A percentile compares a stretch with the other conserved stretches of the same genome.
Evolutionary conservation across 2,113 vertebrate species (phyloP).

Genomic region (Urocynchramus pylzowi): DNA sequence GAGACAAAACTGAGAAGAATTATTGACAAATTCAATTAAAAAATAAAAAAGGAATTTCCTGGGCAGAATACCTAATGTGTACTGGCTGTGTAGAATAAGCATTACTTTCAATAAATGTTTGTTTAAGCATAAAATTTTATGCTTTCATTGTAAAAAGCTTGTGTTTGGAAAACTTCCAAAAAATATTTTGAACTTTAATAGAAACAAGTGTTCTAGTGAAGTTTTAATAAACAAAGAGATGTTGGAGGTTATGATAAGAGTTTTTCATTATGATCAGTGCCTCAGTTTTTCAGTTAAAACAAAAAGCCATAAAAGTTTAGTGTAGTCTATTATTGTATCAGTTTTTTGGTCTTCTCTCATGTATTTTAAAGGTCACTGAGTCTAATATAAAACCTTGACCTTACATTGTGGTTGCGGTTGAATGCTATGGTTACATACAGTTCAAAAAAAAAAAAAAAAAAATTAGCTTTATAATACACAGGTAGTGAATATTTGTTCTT

Average conservation of each 20-base stretch:
- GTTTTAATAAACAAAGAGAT: neutral
- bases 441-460: neutral
- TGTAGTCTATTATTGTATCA: neutral
- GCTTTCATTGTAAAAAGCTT: neutral
- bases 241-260: neutral
- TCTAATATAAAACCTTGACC: neutral
- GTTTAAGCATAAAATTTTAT: neutral
- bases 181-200: neutral
- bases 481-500: neutral
- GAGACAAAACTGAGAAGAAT: neutral
- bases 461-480: neutral
- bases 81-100: neutral
- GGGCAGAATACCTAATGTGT: neutral
- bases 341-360: neutral
- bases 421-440: neutral
- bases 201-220: neutral
- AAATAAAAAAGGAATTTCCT: neutral
- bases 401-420: neutral
- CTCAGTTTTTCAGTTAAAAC: neutral
- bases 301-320: neutral
- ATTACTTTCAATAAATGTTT: neutral
- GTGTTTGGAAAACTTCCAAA: neutral
- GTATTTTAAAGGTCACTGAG: neutral
- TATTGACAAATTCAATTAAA: neutral
- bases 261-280: neutral